Evolutionary conservation across 2,113 vertebrate species (phyloP).

Genomic region (Cromileptes altivelis): DNA sequence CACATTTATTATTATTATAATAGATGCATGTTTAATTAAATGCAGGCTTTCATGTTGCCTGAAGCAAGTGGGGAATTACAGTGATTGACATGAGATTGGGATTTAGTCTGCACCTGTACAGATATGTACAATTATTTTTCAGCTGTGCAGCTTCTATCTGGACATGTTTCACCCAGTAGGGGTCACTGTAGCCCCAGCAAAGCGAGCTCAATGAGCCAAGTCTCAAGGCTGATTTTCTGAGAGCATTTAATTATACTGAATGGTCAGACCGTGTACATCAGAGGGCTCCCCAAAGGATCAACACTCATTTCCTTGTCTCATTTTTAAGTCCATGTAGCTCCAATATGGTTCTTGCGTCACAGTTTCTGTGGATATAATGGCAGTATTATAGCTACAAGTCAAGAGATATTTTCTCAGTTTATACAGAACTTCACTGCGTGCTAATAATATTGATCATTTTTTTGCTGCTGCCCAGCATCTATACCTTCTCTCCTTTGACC

Average conservation of each 20-base stretch:
- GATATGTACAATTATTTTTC: background rate
- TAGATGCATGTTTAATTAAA: conserved; percentile 46
- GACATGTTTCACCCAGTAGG: conserved; percentile 59
- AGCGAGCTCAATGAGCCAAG: background rate
- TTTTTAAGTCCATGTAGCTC: conserved; percentile 13
- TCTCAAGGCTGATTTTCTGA: background rate
- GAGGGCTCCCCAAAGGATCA: conserved; percentile 26
- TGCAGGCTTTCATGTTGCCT: background rate
- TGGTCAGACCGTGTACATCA: conserved; percentile 25
- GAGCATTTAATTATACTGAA: conserved; percentile 54
- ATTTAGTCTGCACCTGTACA: conserved; percentile 22
- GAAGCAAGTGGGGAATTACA: conserved; percentile 18
- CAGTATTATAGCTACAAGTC: background rate
- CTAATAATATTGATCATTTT: conserved; percentile 32
- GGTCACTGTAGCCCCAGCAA: conserved; percentile 72
- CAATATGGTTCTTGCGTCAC: conserved; percentile 8
- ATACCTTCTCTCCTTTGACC: conserved; percentile 5
- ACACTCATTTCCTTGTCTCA: conserved; percentile 38
- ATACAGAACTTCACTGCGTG: background rate
- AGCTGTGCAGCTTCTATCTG: background rate
- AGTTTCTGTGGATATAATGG: conserved; percentile 21
- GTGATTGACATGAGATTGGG: conserved; percentile 38
- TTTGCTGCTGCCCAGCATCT: conserved; percentile 1
- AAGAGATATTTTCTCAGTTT: conserved; percentile 22
- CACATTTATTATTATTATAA: conserved; percentile 21